phyloP scores from a whole-genome alignment of 2,113 vertebrate species.

The Pachyramphus minor region DNA sequence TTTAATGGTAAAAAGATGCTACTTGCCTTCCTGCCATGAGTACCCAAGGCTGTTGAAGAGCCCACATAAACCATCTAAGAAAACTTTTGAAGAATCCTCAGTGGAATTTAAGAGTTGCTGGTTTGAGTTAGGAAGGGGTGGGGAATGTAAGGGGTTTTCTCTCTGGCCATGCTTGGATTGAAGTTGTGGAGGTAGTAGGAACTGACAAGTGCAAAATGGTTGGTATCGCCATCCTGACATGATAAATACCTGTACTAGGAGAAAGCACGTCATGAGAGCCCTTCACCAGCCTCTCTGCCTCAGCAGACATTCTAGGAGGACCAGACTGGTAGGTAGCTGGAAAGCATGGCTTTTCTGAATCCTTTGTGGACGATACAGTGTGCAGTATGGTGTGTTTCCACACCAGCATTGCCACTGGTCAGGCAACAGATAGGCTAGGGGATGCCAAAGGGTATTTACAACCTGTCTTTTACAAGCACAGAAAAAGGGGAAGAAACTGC shows the following conservation, averaged over 20 bases:
- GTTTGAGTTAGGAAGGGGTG: neutral
- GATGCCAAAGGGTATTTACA: neutral
- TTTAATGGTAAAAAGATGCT: neutral
- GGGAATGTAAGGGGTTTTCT: neutral
- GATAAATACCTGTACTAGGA: neutral
- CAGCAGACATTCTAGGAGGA: neutral
- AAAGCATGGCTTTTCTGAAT: neutral
- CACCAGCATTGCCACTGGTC: neutral
- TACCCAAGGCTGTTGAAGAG: neutral
- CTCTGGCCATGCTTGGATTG: neutral
- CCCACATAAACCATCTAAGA: neutral
- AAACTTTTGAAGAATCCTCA: neutral
- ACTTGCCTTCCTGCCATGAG: neutral
- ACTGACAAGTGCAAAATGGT: neutral
- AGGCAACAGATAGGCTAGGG: fast-evolving
- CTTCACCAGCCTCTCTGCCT: neutral
- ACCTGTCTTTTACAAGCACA: neutral
- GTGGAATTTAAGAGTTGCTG: neutral
- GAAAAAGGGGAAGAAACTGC: neutral
- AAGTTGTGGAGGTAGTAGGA: neutral
- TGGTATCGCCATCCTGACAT: neutral
- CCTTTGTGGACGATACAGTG: neutral
- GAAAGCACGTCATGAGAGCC: neutral
- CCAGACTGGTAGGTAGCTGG: neutral
- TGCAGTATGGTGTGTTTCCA: neutral